Evolutionary conservation across 2,888 invertebrate species (phyloP), one percentile per base, ranked within the genome.

Genomic region (Heteropelma amictum): DNA sequence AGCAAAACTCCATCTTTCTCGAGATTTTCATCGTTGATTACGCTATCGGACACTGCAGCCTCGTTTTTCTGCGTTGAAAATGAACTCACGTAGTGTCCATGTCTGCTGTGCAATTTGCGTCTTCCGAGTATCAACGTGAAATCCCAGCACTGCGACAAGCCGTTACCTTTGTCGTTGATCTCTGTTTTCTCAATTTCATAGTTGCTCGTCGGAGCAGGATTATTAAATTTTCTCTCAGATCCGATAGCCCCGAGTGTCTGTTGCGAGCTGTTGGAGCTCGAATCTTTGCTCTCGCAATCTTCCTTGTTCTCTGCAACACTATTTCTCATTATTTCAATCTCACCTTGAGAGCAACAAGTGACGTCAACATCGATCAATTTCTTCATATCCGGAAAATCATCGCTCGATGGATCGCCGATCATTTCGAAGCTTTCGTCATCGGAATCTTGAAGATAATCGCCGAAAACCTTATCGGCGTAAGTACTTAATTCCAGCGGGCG

Each of bases 91-190:
- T 42, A 38, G 30, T 21, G n/a, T 47, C 63, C 53, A 5, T 68
- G 75, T 1, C 51, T 45, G 45, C 82, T 84, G 61, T 83, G 83
- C 30, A 82, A 74, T 30, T 80, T 72, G 30, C 26, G 45, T 1
- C 79, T 77, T 58, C 82, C 73, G 1, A 80, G 47, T 1, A 81
- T 30, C 1, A 83, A 17, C 6, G 81, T 82, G 26, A 81, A 83
- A 49, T 83, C 83, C 81, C 82, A 82, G 35, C 82, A 83, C 17
- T 81, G 79, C 0, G 81, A 74, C 33, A 80, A 35, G 30, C 77
- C 77, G 23, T 81, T 77, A 5, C 77, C 73, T 7, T 71, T 71
- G 7, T 40, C 30, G 40, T 63, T 63, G 0, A 45, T 6, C 10
- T 38, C 56, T 40, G 65, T 38, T 38, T 47, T 72, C 35, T 28